Evolutionary conservation across 2,888 invertebrate species (phyloP).

Genomic region (Incurvaria masculella): DNA sequence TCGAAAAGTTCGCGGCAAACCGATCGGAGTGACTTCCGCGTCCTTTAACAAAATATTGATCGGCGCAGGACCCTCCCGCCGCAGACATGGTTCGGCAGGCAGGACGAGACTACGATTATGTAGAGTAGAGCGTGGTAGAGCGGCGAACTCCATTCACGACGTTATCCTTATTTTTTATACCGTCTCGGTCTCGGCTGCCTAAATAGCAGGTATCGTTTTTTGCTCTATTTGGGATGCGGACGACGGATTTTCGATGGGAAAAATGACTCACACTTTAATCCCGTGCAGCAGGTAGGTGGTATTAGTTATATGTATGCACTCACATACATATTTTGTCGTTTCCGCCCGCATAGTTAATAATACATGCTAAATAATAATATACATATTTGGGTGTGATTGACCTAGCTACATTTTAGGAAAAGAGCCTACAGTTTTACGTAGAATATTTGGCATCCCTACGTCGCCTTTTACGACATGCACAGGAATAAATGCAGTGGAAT

Average conservation of each 20-base stretch:
- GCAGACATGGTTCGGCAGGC: constrained; percentile 34
- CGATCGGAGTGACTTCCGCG: constrained; percentile 36
- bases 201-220: constrained; percentile 48
- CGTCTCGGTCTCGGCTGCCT: constrained; percentile 21
- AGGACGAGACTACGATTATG: constrained; percentile 8
- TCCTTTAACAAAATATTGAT: constrained; percentile 48
- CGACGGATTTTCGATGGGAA: constrained; percentile 22
- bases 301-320: too few species aligned
- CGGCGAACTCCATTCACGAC: background rate
- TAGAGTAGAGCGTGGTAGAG: too few species aligned
- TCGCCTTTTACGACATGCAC: too few species aligned
- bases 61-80: constrained; percentile 33
- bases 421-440: too few species aligned
- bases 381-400: too few species aligned
- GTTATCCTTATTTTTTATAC: background rate
- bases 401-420: too few species aligned
- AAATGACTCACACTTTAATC: constrained; percentile 12
- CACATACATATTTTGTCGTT: too few species aligned
- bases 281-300: background rate
- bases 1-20: background rate
- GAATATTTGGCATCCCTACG: too few species aligned
- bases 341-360: too few species aligned
- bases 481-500: too few species aligned
- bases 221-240: constrained; percentile 38
- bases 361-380: too few species aligned